phyloP scores from a whole-genome alignment of 2,888 invertebrate species.

The Charanyca ferruginea region DNA sequence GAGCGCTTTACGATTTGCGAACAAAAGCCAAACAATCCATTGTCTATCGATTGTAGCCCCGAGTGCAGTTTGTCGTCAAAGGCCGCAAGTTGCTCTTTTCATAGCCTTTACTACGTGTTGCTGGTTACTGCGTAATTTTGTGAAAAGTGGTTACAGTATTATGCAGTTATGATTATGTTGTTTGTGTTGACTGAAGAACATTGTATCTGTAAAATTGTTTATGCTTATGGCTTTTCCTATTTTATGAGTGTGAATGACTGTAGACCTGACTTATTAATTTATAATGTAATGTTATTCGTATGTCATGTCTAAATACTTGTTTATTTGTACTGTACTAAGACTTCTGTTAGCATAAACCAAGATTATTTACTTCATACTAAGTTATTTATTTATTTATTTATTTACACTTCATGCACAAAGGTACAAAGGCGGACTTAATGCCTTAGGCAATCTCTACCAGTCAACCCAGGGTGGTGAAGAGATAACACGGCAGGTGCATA shows the following conservation, averaged over 20 bases:
- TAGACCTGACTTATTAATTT: not conserved
- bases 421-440: no score
- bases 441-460: no score
- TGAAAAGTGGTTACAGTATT: conserved; percentile 43
- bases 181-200: conserved; percentile 9
- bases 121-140: conserved; percentile 62
- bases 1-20: conserved; percentile 84
- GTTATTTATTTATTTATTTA: no score
- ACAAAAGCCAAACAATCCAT: conserved; percentile 88
- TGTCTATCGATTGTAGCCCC: conserved; percentile 86
- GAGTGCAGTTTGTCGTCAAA: conserved; percentile 88
- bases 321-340: no score
- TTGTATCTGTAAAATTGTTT: conserved; percentile 8
- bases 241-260: not conserved
- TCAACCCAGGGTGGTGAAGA: no score
- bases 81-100: conserved; percentile 79
- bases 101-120: conserved; percentile 73
- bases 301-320: no score
- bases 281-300: no score
- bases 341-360: no score
- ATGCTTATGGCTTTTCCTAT: not conserved
- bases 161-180: conserved; percentile 26
- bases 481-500: no score
- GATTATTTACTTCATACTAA: no score
- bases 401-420: no score